Base-by-base conservation (phyloP, 2,888 invertebrate species). In the Chloromyia formosa region DNA sequence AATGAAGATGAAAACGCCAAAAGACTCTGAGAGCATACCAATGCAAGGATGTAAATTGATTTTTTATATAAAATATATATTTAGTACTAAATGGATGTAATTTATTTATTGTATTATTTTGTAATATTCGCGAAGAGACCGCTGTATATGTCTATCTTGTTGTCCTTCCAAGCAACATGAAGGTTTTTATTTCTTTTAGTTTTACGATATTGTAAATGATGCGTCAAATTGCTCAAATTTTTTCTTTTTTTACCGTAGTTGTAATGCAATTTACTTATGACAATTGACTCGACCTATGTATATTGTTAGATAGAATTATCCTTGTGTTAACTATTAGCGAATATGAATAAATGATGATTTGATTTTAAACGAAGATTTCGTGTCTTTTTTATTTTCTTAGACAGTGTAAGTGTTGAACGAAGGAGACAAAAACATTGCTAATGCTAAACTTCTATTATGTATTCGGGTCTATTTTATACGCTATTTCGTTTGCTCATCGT, bases 31-130 rank as follows among this genome's bases (percentile, higher is more conserved):
- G 22, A 18, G 14, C n/a, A 12, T n/a, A n/a, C 16, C 49, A 49
- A 49, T 49, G 49, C 1, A 49, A 49, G 49, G 16, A 49, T 49
- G 49, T 49, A 49, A 49, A 7, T n/a, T 49, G 49, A 49, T 49
- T 49, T 49, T 49, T 49, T n/a, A 49, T 35, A 35, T 35, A 49
- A n/a, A n/a, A 49, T 35, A 35, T 35, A 49, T 7, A n/a, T 5
- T 12, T 49, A 49, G 49, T 5, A n/a, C 49, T 49, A 49, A 49
- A 49, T 49, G 49, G 49, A 49, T 49, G 49, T 49, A 49, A 35
- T 49, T 49, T 49, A 49, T 49, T 49, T 49, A 49, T 49, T 49
- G 49, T 42, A 12, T n/a, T n/a, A 49, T 49, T 49, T 49, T 49
- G 49, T 49, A 49, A 12, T 7, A n/a, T 7, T 49, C 3, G 14